These are phyloP conservation scores for Matsumurasca onukii DNA, from an alignment of 1,140 invertebrate genomes.

Conservation along the genomic window DNA sequence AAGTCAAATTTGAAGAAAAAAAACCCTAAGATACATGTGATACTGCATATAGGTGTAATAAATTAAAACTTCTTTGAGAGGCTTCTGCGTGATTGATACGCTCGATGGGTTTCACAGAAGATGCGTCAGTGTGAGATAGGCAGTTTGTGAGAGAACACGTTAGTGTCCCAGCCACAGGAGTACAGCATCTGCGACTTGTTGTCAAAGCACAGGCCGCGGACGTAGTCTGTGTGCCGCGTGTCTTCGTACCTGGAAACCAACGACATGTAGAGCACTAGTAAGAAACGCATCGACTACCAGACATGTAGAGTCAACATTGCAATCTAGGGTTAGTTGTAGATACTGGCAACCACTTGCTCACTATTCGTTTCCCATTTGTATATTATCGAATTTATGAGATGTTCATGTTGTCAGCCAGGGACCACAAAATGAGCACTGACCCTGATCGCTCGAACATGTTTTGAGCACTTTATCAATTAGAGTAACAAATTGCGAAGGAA, in stretches of 20 bases:
- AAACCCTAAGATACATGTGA: too few relatives aligned
- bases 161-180: slow-evolving; percentile 45
- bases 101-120: neutral
- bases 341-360: neutral
- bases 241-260: slow-evolving; percentile 44
- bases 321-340: neutral
- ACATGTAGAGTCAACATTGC: neutral
- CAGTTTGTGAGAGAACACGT: slow-evolving; percentile 34
- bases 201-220: slow-evolving; percentile 37
- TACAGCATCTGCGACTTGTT: slow-evolving; percentile 42
- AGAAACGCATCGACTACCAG: neutral
- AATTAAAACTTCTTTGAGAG: too few relatives aligned
- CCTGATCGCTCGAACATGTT: too few relatives aligned
- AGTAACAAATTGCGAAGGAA: too few relatives aligned
- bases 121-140: neutral
- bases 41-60: too few relatives aligned
- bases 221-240: slow-evolving; percentile 43
- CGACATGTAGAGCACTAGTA: neutral
- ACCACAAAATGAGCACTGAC: neutral
- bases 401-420: neutral
- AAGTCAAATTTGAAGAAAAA: too few relatives aligned
- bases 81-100: too few relatives aligned
- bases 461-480: too few relatives aligned
- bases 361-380: neutral
- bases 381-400: too few relatives aligned